phyloP scores from a whole-genome alignment of 2,888 invertebrate genomes.

The Euphydryas editha region DNA sequence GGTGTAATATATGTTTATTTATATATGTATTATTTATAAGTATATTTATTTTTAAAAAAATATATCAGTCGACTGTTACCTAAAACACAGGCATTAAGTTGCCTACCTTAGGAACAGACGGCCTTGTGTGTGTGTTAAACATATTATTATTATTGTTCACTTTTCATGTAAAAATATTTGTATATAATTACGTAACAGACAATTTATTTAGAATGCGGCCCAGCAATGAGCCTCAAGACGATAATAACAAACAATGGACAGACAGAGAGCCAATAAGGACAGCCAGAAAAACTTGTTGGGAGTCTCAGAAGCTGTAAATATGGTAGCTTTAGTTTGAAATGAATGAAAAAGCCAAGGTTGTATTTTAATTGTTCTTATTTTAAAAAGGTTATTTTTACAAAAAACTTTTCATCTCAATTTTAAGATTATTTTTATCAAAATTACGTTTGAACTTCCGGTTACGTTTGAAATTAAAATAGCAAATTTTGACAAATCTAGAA shows the following conservation, averaged over 20 bases:
- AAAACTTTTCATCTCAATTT: neutral
- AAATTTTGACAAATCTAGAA: constrained; percentile 2
- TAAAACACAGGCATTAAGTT: too few relatives aligned
- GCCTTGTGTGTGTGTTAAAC: too few relatives aligned
- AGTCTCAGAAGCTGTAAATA: constrained; percentile 11
- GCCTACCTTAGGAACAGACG: too few relatives aligned
- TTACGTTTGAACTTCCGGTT: too few relatives aligned
- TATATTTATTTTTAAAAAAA: too few relatives aligned
- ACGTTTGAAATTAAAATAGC: neutral
- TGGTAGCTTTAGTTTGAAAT: constrained; percentile 1
- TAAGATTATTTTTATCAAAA: neutral
- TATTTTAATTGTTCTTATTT: constrained; percentile 13
- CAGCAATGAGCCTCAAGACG: constrained; percentile 1
- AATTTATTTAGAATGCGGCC: constrained; percentile 7
- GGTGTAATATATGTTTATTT: too few relatives aligned
- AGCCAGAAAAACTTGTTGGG: constrained; percentile 35
- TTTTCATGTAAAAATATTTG: neutral
- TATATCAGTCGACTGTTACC: too few relatives aligned
- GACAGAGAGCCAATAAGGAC: neutral
- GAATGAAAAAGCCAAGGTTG: constrained; percentile 12
- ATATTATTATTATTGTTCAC: too few relatives aligned
- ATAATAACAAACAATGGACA: constrained; percentile 13
- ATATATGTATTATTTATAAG: too few relatives aligned
- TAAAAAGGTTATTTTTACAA: neutral
- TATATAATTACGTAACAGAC: neutral